These are phyloP conservation scores for Drosophila hamatofila DNA, from an alignment of 2,888 invertebrate genomes.

Conservation along the genomic window DNA sequence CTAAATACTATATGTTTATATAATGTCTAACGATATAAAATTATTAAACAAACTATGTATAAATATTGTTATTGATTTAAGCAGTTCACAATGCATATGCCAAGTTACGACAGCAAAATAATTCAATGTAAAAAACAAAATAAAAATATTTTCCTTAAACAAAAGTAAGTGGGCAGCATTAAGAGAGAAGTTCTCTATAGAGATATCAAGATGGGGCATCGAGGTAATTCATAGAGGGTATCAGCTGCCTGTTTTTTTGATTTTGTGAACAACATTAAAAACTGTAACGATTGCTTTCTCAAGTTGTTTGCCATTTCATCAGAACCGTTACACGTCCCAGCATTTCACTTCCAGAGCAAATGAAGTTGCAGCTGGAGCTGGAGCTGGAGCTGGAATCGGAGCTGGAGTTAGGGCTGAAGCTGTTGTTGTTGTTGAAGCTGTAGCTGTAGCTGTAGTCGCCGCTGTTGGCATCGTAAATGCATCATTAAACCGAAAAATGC, in stretches of 20 bases:
- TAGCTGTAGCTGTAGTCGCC: constrained; percentile 56
- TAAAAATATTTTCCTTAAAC: constrained; percentile 75
- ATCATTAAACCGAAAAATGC: constrained; percentile 82
- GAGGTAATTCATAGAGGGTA: constrained; percentile 29
- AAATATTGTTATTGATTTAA: constrained; percentile 69
- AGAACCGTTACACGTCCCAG: constrained; percentile 57
- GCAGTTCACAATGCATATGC: constrained; percentile 52
- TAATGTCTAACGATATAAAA: constrained; percentile 26
- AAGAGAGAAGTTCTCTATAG: not conserved
- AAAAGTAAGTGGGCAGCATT: constrained; percentile 19
- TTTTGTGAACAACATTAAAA: constrained; percentile 74
- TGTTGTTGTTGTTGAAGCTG: not conserved
- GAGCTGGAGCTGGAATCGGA: not conserved
- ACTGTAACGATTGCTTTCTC: constrained; percentile 77
- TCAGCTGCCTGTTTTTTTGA: constrained; percentile 71
- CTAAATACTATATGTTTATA: constrained; percentile 21
- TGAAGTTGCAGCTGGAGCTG: constrained; percentile 15
- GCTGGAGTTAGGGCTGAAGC: not conserved
- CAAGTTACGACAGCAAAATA: constrained; percentile 39
- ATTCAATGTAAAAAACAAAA: constrained; percentile 50
- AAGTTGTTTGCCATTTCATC: constrained; percentile 68
- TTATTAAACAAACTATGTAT: constrained; percentile 50
- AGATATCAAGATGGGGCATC: not conserved
- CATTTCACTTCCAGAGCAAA: constrained; percentile 43
- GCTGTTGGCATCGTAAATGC: constrained; percentile 81